Evolutionary conservation across 1,140 invertebrate species (phyloP), one percentile per base, ranked within the genome.

Genomic region (Lutraria rhynchaena): DNA sequence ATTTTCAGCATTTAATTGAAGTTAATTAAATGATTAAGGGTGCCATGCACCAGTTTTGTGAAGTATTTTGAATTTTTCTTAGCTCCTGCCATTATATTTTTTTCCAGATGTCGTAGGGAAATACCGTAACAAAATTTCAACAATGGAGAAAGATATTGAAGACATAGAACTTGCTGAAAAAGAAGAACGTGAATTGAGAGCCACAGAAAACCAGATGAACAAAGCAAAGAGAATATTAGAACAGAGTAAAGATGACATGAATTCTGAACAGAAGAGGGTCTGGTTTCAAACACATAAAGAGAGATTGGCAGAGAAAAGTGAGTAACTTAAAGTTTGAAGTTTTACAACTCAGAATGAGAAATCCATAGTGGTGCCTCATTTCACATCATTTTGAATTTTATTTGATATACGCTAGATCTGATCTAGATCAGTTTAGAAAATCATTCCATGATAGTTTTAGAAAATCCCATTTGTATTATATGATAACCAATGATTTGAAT

Each of bases 271-370:
- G 4, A 78, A 76, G 55, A 37, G 63, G n/a, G 41, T 46, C n/a
- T 99, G 98, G 97, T 98, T 99, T 93, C 97, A 99, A 91, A 96
- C 95, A 0, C 94, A 94, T 24, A 95, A 95, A 83, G 95, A 98
- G 90, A 94, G 96, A 84, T 94, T 95, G 87, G 93, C 94, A 58
- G 96, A 97, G 90, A 96, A 97, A 93, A 94, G 94, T 94, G 85
- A 90, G 92, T n/a, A n/a, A n/a, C n/a, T n/a, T n/a, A n/a, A n/a
- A n/a, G n/a, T n/a, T n/a, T n/a, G n/a, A n/a, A n/a, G n/a, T n/a
- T n/a, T n/a, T n/a, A n/a, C n/a, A n/a, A n/a, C n/a, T n/a, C n/a
- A n/a, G n/a, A n/a, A n/a, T n/a, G n/a, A n/a, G n/a, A n/a, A n/a
- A n/a, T n/a, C n/a, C n/a, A n/a, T n/a, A n/a, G n/a, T n/a, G n/a